Percentiles rank a stretch among this genome's conserved stretches.
Evolutionary conservation across 2,113 vertebrate genomes (phyloP).

Genomic region (Paradisaea rubra): DNA sequence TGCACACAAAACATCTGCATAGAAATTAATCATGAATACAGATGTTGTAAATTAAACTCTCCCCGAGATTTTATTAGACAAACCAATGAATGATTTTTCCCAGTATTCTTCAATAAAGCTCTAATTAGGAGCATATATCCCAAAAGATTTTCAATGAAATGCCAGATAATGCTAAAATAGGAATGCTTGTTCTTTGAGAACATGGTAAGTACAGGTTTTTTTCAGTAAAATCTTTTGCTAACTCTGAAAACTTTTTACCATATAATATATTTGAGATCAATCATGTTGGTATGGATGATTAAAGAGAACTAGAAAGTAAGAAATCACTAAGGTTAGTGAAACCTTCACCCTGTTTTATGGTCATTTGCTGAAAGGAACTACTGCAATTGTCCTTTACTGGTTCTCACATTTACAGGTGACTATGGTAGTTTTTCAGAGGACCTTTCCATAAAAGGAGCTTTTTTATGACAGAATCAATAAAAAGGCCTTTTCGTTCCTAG

Average conservation of each 20-base stretch:
- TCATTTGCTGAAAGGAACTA: background rate
- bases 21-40: conserved; percentile 6
- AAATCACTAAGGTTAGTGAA: conserved; percentile 12
- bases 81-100: conserved; percentile 13
- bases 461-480: background rate
- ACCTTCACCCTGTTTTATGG: background rate
- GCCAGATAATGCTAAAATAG: background rate
- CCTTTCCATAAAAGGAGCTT: background rate
- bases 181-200: background rate
- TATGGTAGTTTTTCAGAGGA: background rate
- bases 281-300: background rate
- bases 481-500: background rate
- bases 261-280: background rate
- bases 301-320: background rate
- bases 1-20: background rate
- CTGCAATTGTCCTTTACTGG: background rate
- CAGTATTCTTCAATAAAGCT: background rate
- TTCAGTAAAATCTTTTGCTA: background rate
- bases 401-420: background rate
- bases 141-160: background rate
- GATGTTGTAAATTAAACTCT: background rate
- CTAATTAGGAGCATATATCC: background rate
- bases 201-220: background rate
- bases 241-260: background rate
- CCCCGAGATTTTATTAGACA: background rate